A percentile compares a stretch with the other conserved stretches of the same genome.
Conservation (phyloP, 2,888 invertebrate genomes). For the Lasioglossum marginatum region DNA sequence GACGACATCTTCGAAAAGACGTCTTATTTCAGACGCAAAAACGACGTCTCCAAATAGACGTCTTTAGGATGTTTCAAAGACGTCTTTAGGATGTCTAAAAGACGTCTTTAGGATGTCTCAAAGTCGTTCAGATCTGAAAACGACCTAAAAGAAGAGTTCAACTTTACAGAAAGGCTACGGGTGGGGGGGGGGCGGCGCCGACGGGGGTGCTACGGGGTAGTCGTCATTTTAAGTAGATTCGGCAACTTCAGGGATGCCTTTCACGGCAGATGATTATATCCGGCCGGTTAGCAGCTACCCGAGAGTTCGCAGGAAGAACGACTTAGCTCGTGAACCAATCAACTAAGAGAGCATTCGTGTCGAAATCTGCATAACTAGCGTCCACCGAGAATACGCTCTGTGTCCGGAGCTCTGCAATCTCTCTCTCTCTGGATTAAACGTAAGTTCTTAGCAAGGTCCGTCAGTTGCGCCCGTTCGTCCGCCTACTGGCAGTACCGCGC, state of each 20-base stretch:
- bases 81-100: too few species aligned
- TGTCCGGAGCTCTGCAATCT: constrained; percentile 54
- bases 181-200: too few species aligned
- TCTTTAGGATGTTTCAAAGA: too few species aligned
- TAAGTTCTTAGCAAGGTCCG: constrained; percentile 37
- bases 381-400: constrained; percentile 59
- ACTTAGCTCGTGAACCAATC: constrained; percentile 62
- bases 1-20: too few species aligned
- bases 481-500: neutral
- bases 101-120: too few species aligned
- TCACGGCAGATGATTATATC: neutral
- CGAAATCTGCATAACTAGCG: constrained; percentile 70
- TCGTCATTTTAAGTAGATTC: neutral
- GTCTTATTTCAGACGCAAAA: too few species aligned
- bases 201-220: too few species aligned
- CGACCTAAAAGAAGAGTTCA: too few species aligned
- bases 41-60: too few species aligned
- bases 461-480: constrained; percentile 4
- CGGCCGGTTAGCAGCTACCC: constrained; percentile 15
- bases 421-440: constrained; percentile 48
- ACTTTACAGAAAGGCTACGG: neutral
- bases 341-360: constrained; percentile 69
- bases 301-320: constrained; percentile 49
- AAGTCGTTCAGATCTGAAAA: too few species aligned
- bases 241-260: neutral